Evolutionary conservation across 1,140 invertebrate species (phyloP), one percentile per base, ranked within the genome.

Genomic region (Trialeurodes vaporariorum): DNA sequence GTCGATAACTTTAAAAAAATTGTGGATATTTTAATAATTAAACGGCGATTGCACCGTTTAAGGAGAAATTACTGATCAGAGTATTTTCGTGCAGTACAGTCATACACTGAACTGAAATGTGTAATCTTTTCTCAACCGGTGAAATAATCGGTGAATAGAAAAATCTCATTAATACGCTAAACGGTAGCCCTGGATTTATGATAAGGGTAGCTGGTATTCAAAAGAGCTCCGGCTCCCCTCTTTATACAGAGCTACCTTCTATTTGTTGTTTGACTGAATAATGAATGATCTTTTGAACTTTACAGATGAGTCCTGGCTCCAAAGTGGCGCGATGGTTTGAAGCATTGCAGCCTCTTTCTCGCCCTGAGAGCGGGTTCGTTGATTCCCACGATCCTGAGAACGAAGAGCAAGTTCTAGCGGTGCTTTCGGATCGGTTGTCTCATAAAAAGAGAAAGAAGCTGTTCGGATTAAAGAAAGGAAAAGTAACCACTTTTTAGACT

Each of bases 271-370:
- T 59, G 17, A n/a, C 58, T 17, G 17, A 17, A n/a, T 17, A 17
- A 22, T 61, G 23, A 21, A 17, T n/a, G 34, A 49, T 49, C 17
- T 5, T 49, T 49, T 49, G 17, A 49, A 9, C 5, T 25, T 60
- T 58, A 61, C 78, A 88, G 86, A 77, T 88, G 72, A 86, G 84
- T 71, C 84, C 86, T 65, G 82, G 82, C 68, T 86, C 86, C 34
- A 88, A 88, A 79, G 86, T 88, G 73, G 84, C 86, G 70, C 81
- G 86, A 59, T 88, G 87, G 87, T 88, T 88, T 74, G 85, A 87
- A 68, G 81, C 86, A 68, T 76, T 86, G 26, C 71, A 70, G 61
- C 83, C 83, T 2, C 77, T 87, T 61, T 88, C 86, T 21, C 77
- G 86, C 21, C 86, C 85, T 0, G 87, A 88, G 74, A 88, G 86